phyloP scores from a whole-genome alignment of 1,140 invertebrate species.

The Aphaenogaster rudis region DNA sequence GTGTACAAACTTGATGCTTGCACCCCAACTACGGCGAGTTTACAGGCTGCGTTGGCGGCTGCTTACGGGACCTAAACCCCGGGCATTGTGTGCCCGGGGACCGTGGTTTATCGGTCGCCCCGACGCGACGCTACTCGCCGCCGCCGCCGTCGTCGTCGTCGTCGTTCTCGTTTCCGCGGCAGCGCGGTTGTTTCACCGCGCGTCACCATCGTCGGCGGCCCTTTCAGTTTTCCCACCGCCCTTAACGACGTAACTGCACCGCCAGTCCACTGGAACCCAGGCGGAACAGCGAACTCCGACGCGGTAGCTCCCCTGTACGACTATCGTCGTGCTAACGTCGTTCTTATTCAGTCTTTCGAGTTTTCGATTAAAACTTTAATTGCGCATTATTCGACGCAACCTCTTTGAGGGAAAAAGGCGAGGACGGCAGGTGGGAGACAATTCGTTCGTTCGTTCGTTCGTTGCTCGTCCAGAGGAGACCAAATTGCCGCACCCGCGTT shows the following conservation, averaged over 20 bases:
- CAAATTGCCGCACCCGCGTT: slow-evolving; percentile 45
- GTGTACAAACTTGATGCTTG: slow-evolving; percentile 63
- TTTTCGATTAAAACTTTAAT: slow-evolving; percentile 76
- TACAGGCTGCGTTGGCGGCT: slow-evolving; percentile 32
- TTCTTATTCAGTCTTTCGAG: slow-evolving; percentile 58
- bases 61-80: slow-evolving; percentile 51
- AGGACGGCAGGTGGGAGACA: slow-evolving; percentile 1
- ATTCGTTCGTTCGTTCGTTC: slow-evolving; percentile 62
- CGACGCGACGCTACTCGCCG: background rate
- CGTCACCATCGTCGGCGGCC: slow-evolving; percentile 18
- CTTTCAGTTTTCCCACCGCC: slow-evolving; percentile 52
- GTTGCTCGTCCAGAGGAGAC: slow-evolving; percentile 38
- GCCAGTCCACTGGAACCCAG: background rate
- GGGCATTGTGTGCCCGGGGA: slow-evolving; percentile 18
- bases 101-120: slow-evolving; percentile 47
- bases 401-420: slow-evolving; percentile 38
- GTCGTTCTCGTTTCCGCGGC: slow-evolving; percentile 44
- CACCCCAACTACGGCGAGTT: slow-evolving; percentile 19
- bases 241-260: slow-evolving; percentile 66
- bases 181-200: slow-evolving; percentile 36
- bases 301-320: slow-evolving; percentile 6
- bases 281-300: slow-evolving; percentile 26
- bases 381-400: slow-evolving; percentile 71
- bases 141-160: slow-evolving; percentile 2
- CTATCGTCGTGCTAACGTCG: slow-evolving; percentile 37